These are phyloP conservation scores for Xenentodon cancila DNA, from an alignment of 2,797 vertebrate species.

Conservation along the genomic window DNA sequence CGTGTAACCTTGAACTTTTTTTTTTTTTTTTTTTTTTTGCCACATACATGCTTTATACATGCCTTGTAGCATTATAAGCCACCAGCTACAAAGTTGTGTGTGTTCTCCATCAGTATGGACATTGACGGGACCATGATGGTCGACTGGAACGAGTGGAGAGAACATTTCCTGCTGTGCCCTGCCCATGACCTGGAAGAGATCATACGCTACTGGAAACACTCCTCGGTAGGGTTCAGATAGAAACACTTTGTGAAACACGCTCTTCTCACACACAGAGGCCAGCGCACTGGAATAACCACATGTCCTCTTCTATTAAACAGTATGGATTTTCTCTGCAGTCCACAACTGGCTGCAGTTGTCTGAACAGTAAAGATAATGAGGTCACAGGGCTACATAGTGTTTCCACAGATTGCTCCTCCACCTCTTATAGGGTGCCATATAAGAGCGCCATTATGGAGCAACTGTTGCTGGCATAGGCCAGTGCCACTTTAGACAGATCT, in stretches of 20 bases:
- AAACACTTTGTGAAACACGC: slow-evolving; percentile 4
- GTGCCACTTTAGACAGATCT: neutral
- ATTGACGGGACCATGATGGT: slow-evolving; percentile 93
- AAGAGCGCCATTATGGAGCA: neutral
- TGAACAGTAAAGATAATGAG: slow-evolving; percentile 40
- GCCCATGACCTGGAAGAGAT: slow-evolving; percentile 93
- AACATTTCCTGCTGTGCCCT: slow-evolving; percentile 93
- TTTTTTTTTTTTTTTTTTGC: neutral
- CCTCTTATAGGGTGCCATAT: neutral
- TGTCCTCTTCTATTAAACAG: slow-evolving; percentile 11
- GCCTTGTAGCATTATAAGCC: neutral
- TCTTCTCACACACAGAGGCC: slow-evolving; percentile 3
- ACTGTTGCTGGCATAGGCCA: slow-evolving; percentile 6
- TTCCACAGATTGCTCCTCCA: slow-evolving; percentile 11
- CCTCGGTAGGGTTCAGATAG: slow-evolving; percentile 79
- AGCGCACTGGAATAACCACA: slow-evolving; percentile 18
- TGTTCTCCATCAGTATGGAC: slow-evolving; percentile 87
- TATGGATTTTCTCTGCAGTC: slow-evolving; percentile 56
- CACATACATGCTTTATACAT: neutral
- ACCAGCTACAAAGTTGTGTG: neutral
- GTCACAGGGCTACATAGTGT: slow-evolving; percentile 25
- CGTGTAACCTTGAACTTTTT: neutral
- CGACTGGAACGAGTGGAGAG: slow-evolving; percentile 97
- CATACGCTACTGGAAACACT: slow-evolving; percentile 94
- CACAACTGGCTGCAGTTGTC: slow-evolving; percentile 37